Evolutionary conservation across 2,797 vertebrate species (phyloP).

Genomic region (Naso thynnoides): DNA sequence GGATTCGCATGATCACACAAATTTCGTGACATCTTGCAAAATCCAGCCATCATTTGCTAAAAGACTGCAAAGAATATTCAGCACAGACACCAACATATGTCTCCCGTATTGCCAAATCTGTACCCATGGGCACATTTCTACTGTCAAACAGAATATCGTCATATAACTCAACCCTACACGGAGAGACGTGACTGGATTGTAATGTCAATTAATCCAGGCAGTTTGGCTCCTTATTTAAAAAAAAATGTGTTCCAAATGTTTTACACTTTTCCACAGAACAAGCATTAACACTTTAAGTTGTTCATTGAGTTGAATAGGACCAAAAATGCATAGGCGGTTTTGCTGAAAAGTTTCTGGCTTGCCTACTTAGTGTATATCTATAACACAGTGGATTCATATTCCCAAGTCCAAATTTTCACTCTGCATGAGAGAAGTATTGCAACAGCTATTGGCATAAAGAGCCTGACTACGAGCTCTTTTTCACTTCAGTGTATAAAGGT

Average conservation of each 20-base stretch:
- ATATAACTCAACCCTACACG: no score
- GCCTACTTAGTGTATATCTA: constrained; percentile 55
- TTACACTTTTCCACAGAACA: constrained; percentile 41
- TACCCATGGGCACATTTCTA: no score
- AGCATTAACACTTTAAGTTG: constrained; percentile 36
- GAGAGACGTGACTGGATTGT: constrained; percentile 15
- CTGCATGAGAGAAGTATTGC: constrained; percentile 73
- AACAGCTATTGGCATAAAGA: constrained; percentile 79
- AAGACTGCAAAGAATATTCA: no score
- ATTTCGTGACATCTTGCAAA: no score
- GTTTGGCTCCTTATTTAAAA: constrained; percentile 24
- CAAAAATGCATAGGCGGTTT: constrained; percentile 43
- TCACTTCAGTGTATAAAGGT: constrained; percentile 73
- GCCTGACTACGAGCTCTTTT: constrained; percentile 64
- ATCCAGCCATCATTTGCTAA: no score
- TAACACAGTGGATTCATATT: constrained; percentile 63
- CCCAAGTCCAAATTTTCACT: constrained; percentile 64
- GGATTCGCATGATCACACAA: no score
- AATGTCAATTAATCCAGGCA: constrained; percentile 39
- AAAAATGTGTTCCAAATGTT: constrained; percentile 15
- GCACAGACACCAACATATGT: no score
- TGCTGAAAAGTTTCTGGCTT: constrained; percentile 51
- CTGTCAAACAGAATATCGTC: no score
- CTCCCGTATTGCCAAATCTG: no score
- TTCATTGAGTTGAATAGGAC: constrained; percentile 36